A percentile compares a stretch with the other conserved stretches of the same genome.
Conservation (phyloP, 2,797 vertebrate species). For the Ctenopoma multispine region DNA sequence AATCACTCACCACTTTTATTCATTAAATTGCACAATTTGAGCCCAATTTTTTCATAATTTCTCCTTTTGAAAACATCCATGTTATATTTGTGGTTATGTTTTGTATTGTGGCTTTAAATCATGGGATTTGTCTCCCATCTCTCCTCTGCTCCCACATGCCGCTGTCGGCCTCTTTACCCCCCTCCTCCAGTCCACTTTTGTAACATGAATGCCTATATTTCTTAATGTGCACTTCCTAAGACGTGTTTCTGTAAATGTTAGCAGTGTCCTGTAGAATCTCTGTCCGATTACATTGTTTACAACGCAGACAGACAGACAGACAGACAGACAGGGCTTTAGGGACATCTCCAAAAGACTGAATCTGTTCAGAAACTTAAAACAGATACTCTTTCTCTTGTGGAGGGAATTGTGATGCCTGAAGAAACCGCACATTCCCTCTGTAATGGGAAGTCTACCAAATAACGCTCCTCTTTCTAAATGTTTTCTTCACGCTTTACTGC, state of each 20-base stretch:
- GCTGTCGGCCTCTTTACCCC: constrained; percentile 7
- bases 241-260: constrained; percentile 50
- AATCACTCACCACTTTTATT: constrained; percentile 68
- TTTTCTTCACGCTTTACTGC: constrained; percentile 23
- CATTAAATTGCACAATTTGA: constrained; percentile 74
- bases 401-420: constrained; percentile 39
- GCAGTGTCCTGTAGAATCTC: constrained; percentile 27
- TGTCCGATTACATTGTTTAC: constrained; percentile 32
- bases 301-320: constrained; percentile 8
- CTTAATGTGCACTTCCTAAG: constrained; percentile 53
- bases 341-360: constrained; percentile 38
- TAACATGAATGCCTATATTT: constrained; percentile 51
- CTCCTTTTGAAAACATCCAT: constrained; percentile 45
- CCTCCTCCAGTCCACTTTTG: constrained; percentile 39
- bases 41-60: constrained; percentile 54
- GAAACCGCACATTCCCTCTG: constrained; percentile 47
- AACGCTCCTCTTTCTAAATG: constrained; percentile 35
- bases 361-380: constrained; percentile 27
- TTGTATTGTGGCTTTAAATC: constrained; percentile 61
- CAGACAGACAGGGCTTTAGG: constrained; percentile 24
- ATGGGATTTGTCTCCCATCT: constrained; percentile 28
- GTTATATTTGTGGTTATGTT: constrained; percentile 51
- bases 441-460: constrained; percentile 65
- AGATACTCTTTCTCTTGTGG: constrained; percentile 22
- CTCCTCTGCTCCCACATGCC: constrained; percentile 20